Base-by-base conservation (phyloP, 2,888 invertebrate species). In the Mimas tiliae region DNA sequence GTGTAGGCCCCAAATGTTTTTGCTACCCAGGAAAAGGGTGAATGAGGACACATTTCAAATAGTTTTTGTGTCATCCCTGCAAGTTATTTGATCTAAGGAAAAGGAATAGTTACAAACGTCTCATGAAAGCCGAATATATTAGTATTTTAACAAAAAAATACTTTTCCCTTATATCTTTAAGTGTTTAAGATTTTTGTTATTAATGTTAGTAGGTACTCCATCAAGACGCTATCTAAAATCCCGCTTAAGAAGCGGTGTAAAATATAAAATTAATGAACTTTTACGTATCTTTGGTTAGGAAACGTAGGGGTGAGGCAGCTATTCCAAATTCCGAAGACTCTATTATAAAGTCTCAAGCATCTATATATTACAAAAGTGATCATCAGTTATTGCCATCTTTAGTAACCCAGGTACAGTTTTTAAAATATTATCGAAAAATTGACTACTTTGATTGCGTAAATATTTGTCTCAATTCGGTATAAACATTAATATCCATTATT, bases 181-280 rank as follows among this genome's bases (percentile, higher is more conserved):
- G 48, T 16, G 4, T 8, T 16, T 48, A 48, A 48, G 16, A 50
- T 50, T 50, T 21, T 48, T 48, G 48, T 48, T 50, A 50, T 50
- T 9, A 50, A 50, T 19, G 4, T 48, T 48, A 50, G 19, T 50
- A 27, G 27, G 1, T 27, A 48, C 48, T 48, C 48, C 47, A 3
- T 47, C n/a, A 48, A 50, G 50, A 50, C 50, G 50, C 9, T 21
- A 50, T 16, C 16, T 16, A 50, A 50, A 50, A 50, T 50, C 9
- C 8, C 11, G 3, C 19, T 16, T 50, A 19, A 3, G 9, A 50
- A 9, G 50, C 19, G 4, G 50, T 50, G 19, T 50, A 19, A 50
- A 4, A 50, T 19, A 50, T 50, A 50, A 50, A 50, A 50, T 50
- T 50, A 50, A 50, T 50, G 19, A 50, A 50, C 50, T 19, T 21